A percentile compares a stretch with the other conserved stretches of the same genome.
Evolutionary conservation across 2,888 invertebrate species (phyloP).

Genomic region (Idaea biselata): DNA sequence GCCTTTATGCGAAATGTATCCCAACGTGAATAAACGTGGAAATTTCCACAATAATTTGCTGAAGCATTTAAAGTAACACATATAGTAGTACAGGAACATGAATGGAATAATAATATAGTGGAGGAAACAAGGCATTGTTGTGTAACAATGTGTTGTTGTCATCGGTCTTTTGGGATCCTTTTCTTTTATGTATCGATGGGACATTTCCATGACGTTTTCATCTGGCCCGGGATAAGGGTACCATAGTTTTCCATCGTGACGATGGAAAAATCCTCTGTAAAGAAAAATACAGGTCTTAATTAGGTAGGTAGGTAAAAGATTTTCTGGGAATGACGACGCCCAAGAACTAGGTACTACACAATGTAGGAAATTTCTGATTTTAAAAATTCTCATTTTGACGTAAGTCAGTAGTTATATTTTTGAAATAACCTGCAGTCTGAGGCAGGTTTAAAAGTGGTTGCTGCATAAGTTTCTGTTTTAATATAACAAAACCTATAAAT

Average conservation of each 20-base stretch:
- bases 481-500: too few species aligned
- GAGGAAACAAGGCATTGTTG: slow-evolving; percentile 42
- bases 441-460: too few species aligned
- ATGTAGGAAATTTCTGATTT: too few species aligned
- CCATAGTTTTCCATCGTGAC: slow-evolving; percentile 42
- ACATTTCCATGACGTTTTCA: slow-evolving; percentile 40
- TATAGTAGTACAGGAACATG: slow-evolving; percentile 44
- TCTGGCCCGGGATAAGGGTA: slow-evolving; percentile 55
- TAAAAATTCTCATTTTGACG: too few species aligned
- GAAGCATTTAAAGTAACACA: slow-evolving; percentile 47
- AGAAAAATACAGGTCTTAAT: slow-evolving; percentile 4
- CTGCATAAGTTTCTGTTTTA: too few species aligned
- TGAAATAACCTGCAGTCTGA: too few species aligned
- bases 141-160: slow-evolving; percentile 41
- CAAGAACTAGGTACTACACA: too few species aligned
- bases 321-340: too few species aligned
- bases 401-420: too few species aligned
- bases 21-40: slow-evolving; percentile 46
- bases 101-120: slow-evolving; percentile 45
- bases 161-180: slow-evolving; percentile 39
- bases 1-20: slow-evolving; percentile 50
- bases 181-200: slow-evolving; percentile 44
- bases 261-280: slow-evolving; percentile 53
- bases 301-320: too few species aligned
- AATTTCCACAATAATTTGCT: slow-evolving; percentile 44